Base-by-base conservation (phyloP, 2,797 vertebrate genomes). In the Syndactyla subalaris region DNA sequence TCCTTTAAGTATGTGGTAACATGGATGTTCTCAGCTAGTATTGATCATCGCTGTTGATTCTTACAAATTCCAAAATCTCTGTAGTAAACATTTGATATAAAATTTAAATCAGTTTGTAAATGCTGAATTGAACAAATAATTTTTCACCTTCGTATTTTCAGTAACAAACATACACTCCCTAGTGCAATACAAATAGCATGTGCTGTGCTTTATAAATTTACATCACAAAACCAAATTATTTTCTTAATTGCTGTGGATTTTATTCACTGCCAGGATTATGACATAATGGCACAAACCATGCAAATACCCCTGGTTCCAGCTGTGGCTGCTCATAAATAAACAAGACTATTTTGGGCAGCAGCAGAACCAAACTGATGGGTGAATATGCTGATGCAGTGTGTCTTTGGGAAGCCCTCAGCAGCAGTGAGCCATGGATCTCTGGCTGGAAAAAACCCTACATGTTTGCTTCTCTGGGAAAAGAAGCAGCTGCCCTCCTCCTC, bases 351-450 rank as follows among this genome's bases (percentile, higher is more conserved):
- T 78, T 8, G 24, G 63, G 89, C 24, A 63, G 45, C 8, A 77
- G 57, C 58, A 88, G 80, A 61, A 63, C 48, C 41, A 14, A 77
- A 46, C 19, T 36, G 51, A 39, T 38, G 49, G 17, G 32, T 38
- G 49, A 74, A 67, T 3, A 3, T 85, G 87, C 80, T 90, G 77
- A 76, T 79, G 75, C 46, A 43, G 27, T 61, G 7, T 66, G 22
- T 76, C 85, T 93, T 86, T 86, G 70, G 79, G 78, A 88, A 95
- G 89, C 48, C 58, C 61, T 81, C 26, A 3, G 88, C 66, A 88
- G 85, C 66, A 92, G 70, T 2, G 1, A 88, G 41, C 26, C 5
- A 14, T 65, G 54, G 39, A 54, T 65, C 27, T 85, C 62, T 70
- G 72, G 14, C 1, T 76, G 54, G 41, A 46, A 65, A 88, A 87